Conservation (phyloP, 2,888 invertebrate species). For the Actias luna region DNA sequence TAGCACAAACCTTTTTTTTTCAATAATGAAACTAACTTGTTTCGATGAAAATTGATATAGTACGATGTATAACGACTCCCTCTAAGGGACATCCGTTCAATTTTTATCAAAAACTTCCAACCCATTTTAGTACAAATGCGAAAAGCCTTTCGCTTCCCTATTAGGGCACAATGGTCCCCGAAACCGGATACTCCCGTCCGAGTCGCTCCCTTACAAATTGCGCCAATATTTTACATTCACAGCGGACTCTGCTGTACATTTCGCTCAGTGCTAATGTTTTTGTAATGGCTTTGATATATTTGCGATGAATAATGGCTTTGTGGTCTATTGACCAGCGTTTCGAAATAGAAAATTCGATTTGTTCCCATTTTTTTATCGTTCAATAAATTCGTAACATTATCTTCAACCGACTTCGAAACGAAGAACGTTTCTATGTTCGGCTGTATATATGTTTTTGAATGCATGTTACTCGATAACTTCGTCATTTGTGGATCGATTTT, state of each 20-base stretch:
- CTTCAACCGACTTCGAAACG: no score
- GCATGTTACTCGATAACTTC: no score
- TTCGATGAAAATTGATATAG: neutral
- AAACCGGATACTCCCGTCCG: neutral
- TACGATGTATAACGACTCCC: neutral
- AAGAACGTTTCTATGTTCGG: no score
- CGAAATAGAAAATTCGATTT: neutral
- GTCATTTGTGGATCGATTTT: no score
- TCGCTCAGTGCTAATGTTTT: constrained; percentile 8
- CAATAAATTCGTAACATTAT: no score
- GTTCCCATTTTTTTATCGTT: neutral
- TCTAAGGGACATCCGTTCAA: constrained; percentile 7
- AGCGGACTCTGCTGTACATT: constrained; percentile 1
- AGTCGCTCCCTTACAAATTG: constrained; percentile 10
- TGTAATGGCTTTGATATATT: constrained; percentile 10
- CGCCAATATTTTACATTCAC: constrained; percentile 8
- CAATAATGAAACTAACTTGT: no score
- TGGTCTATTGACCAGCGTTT: neutral
- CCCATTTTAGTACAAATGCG: constrained; percentile 6
- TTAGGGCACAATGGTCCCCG: constrained; percentile 6
- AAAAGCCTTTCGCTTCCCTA: constrained; percentile 7
- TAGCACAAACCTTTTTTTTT: no score
- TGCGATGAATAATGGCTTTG: neutral
- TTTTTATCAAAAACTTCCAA: constrained; percentile 1
- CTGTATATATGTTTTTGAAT: no score